Conservation (phyloP, 2,113 vertebrate species). For the Aldabrachelys gigantea region DNA sequence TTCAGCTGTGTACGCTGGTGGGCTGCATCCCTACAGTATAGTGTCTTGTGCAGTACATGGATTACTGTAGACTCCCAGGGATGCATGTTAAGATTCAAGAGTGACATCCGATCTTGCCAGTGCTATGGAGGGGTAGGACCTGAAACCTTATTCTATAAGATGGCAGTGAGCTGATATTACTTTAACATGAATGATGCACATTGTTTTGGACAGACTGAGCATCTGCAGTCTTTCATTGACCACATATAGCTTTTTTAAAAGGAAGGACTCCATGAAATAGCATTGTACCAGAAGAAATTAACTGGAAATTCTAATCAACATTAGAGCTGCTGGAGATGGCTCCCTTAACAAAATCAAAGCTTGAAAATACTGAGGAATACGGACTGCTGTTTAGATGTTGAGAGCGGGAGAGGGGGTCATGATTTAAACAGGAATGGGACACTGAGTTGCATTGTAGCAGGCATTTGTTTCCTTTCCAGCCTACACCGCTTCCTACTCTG, state of each 20-base stretch:
- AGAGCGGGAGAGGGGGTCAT: not conserved
- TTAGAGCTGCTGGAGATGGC: not conserved
- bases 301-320: not conserved
- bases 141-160: not conserved
- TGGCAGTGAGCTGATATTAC: not conserved
- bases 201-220: not conserved
- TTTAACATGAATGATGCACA: not conserved
- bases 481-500: not conserved
- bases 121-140: fast-evolving
- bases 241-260: not conserved
- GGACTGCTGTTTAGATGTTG: not conserved
- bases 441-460: not conserved
- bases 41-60: fast-evolving
- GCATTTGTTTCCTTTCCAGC: conserved; percentile 47
- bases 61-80: not conserved
- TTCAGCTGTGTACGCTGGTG: fast-evolving
- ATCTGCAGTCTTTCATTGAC: not conserved
- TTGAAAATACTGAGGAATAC: not conserved
- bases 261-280: not conserved
- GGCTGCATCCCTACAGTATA: fast-evolving
- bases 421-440: conserved; percentile 25
- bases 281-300: not conserved
- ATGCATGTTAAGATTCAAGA: not conserved
- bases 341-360: conserved; percentile 13
- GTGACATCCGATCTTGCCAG: not conserved